Conservation (phyloP, 1,140 invertebrate species). For the Drosophila obscura region DNA sequence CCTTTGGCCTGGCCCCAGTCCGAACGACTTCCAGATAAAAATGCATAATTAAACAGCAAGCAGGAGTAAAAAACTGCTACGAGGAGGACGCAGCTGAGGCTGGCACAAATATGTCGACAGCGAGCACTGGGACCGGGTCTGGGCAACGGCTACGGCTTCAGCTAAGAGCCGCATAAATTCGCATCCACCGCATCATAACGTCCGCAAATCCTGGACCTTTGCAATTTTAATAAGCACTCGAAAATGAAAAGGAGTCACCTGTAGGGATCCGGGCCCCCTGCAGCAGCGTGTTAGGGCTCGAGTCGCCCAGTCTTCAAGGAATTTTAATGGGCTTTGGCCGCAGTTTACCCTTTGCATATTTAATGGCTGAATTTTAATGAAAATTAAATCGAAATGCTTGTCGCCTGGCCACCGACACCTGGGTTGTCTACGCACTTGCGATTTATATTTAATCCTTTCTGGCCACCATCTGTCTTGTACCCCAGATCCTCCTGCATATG, state of each 20-base stretch:
- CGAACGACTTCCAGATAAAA: slow-evolving; percentile 65
- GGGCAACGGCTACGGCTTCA: not conserved
- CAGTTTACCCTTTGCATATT: slow-evolving; percentile 81
- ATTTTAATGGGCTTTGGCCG: slow-evolving; percentile 78
- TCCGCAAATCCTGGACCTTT: slow-evolving; percentile 78
- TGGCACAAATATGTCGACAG: slow-evolving; percentile 21
- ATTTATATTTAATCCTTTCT: slow-evolving; percentile 74
- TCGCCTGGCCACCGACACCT: slow-evolving; percentile 61
- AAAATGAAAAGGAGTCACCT: slow-evolving; percentile 77
- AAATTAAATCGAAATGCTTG: slow-evolving; percentile 82
- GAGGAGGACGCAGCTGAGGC: slow-evolving; percentile 46
- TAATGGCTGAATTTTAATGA: slow-evolving; percentile 80
- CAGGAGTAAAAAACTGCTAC: slow-evolving; percentile 14
- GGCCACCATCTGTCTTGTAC: slow-evolving; percentile 24
- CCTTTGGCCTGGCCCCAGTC: slow-evolving; percentile 17
- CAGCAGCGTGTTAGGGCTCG: slow-evolving; percentile 8
- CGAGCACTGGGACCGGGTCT: too few relatives aligned
- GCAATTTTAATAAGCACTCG: slow-evolving; percentile 82
- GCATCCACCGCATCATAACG: slow-evolving; percentile 78
- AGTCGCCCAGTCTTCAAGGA: slow-evolving; percentile 67
- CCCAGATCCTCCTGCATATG: slow-evolving; percentile 19
- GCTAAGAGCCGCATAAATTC: slow-evolving; percentile 67
- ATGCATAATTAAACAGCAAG: slow-evolving; percentile 74
- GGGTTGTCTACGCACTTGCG: slow-evolving; percentile 55
- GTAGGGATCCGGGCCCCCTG: slow-evolving; percentile 2